These are phyloP conservation scores for Amblyjoppa proteus DNA, from an alignment of 2,888 invertebrate genomes.

Conservation along the genomic window DNA sequence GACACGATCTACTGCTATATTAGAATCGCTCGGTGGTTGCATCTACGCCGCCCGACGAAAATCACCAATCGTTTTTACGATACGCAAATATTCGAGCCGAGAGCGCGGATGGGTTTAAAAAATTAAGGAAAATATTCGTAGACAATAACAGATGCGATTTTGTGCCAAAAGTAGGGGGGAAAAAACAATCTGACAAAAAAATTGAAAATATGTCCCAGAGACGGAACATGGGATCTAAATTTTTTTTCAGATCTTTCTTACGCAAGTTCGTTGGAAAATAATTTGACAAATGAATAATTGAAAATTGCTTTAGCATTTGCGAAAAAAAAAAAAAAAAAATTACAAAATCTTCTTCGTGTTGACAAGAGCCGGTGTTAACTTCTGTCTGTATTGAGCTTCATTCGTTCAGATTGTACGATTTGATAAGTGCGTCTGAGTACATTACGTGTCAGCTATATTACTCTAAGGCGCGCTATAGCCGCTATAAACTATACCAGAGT, in stretches of 20 bases:
- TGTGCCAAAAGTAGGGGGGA: background rate
- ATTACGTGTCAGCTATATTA: slow-evolving; percentile 4
- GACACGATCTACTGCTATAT: slow-evolving; percentile 36
- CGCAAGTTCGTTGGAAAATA: background rate
- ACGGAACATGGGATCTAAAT: background rate
- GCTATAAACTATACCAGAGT: slow-evolving; percentile 23
- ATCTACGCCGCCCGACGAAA: slow-evolving; percentile 28
- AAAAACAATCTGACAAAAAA: slow-evolving; percentile 2
- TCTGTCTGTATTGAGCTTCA: slow-evolving; percentile 12
- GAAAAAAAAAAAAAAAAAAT: background rate
- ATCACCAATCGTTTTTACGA: slow-evolving; percentile 34
- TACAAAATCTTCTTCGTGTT: background rate
- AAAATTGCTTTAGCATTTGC: background rate
- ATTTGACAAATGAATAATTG: background rate
- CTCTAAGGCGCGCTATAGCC: background rate
- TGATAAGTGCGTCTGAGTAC: slow-evolving; percentile 5
- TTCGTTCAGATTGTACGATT: background rate
- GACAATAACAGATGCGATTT: background rate
- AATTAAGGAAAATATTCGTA: background rate
- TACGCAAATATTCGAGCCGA: background rate
- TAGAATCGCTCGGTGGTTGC: slow-evolving; percentile 38
- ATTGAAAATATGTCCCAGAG: background rate
- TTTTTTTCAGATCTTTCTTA: background rate
- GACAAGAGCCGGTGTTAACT: background rate
- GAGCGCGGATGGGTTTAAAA: background rate